These are phyloP conservation scores for Eubucco bourcierii DNA, from an alignment of 2,113 vertebrate genomes.

Conservation along the genomic window DNA sequence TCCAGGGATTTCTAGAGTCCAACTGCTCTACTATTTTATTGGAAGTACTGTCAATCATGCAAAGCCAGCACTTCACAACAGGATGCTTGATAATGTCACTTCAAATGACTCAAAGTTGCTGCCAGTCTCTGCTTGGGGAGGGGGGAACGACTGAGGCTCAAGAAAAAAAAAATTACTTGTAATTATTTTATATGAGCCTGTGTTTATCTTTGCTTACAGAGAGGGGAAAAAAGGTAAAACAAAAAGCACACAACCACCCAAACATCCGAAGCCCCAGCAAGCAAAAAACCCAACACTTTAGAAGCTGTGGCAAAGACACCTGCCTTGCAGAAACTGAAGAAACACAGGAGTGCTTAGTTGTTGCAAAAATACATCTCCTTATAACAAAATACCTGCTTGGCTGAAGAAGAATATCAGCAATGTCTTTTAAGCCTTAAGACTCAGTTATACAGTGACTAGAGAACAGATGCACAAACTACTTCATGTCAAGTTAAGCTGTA, in stretches of 20 bases:
- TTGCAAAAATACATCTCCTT: neutral
- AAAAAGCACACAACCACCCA: too few species aligned
- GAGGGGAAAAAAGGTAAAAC: neutral
- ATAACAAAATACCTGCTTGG: neutral
- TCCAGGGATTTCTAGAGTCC: neutral
- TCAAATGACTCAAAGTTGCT: neutral
- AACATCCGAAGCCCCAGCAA: too few species aligned
- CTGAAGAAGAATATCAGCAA: neutral
- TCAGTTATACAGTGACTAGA: neutral
- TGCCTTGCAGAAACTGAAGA: neutral
- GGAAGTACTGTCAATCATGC: neutral
- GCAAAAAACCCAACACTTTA: neutral
- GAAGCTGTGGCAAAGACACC: neutral
- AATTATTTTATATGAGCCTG: neutral
- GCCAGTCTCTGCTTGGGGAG: neutral
- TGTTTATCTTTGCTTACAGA: neutral
- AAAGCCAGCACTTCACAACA: neutral
- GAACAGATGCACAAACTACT: neutral
- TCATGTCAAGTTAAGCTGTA: neutral
- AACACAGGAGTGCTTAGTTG: neutral
- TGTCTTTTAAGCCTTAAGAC: neutral
- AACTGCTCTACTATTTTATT: slow-evolving; percentile 2
- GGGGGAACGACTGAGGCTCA: neutral
- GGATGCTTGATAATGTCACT: neutral
- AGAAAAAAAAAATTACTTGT: neutral